Base-by-base conservation (phyloP, 2,113 vertebrate species). In the Bubo bubo region DNA sequence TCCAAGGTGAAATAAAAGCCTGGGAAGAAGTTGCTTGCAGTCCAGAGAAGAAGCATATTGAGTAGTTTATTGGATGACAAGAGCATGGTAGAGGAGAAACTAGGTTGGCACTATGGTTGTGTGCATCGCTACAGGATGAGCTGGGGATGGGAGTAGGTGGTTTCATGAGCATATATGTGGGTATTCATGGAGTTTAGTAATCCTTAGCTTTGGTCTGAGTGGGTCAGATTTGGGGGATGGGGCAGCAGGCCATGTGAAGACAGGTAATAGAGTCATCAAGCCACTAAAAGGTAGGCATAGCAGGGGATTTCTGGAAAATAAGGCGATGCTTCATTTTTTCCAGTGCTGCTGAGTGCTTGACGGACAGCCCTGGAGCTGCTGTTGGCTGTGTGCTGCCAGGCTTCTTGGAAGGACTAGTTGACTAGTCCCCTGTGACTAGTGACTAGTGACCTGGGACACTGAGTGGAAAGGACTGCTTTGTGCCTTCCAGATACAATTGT, bases 1-100 rank as follows among this genome's bases (percentile, higher is more conserved):
- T 41, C 45, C 91, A 10, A 22, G 55, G 21, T 76, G 39, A 60
- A 70, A 35, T 73, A 53, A 66, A 86, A 89, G 16, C 41, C 35
- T 85, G 55, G 15, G 30, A 68, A 60, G 49, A 60, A 79, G 24
- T 73, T 1, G 2, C 45, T 70, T 83, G 34, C 45, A 45, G 34
- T 21, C 13, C 43, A 39, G 28, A 45, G 26, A 41, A 64, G 49
- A 34, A 23, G 2, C 15, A 10, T 86, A 43, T 30, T 34, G 14
- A 10, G 4, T 72, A 35, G 17, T 55, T 34, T 30, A 21, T 86
- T 81, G 64, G 9, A 12, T 83, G 19, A 20, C 4, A 6, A 34
- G 49, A 50, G 28, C 0, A 0, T 45, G 22, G 5, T 73, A 26
- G 17, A 9, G 26, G 32, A 59, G 37, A 71, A 60, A 39, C 39